These are phyloP conservation scores for Helarctos malayanus DNA, from an alignment of 2,797 vertebrate species.

Conservation along the genomic window DNA sequence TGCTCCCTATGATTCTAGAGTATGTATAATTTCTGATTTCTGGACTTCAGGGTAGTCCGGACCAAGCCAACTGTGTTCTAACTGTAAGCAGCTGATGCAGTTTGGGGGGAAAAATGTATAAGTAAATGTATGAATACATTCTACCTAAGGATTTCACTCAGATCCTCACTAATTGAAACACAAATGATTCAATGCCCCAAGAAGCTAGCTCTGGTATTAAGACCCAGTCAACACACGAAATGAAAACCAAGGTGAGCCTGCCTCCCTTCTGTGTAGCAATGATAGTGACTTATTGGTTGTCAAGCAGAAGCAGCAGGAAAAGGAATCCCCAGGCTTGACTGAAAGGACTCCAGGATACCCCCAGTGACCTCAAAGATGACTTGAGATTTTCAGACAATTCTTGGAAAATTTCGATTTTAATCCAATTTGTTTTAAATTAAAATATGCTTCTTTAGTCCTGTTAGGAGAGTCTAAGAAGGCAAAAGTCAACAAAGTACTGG, in stretches of 20 bases:
- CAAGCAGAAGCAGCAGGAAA: not conserved
- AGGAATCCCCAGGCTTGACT: not conserved
- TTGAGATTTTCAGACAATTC: not conserved
- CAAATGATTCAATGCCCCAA: not conserved
- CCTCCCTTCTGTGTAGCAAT: not conserved
- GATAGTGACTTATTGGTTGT: not conserved
- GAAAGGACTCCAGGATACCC: not conserved
- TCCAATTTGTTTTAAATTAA: conserved; percentile 1
- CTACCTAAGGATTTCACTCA: not conserved
- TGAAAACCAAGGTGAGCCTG: accelerated
- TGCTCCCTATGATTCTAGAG: not conserved
- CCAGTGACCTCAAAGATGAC: not conserved
- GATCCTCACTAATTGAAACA: conserved; percentile 17
- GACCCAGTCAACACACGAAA: not conserved
- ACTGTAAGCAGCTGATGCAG: not conserved
- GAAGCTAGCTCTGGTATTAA: not conserved
- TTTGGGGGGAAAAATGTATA: not conserved
- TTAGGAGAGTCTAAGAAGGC: not conserved
- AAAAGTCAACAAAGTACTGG: not conserved
- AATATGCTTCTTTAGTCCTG: not conserved
- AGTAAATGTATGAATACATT: conserved; percentile 8
- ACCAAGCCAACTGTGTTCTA: not conserved
- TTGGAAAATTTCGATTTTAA: not conserved
- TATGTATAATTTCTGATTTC: not conserved
- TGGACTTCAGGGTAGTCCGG: not conserved